Percentiles rank a stretch among this genome's conserved stretches.
phyloP scores from a whole-genome alignment of 2,888 invertebrate species.

The Sesia bembeciformis region DNA sequence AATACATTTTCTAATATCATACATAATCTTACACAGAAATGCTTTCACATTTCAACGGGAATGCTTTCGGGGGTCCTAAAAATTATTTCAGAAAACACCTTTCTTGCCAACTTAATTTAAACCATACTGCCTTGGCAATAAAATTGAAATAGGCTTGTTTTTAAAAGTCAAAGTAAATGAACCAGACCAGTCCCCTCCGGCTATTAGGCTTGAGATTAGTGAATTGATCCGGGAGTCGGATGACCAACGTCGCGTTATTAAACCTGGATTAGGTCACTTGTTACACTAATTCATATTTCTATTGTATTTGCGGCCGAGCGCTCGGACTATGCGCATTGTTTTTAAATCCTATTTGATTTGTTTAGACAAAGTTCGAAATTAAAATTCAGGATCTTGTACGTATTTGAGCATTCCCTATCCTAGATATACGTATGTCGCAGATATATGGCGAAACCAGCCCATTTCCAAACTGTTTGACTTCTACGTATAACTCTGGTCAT shows the following conservation, averaged over 20 bases:
- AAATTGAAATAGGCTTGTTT: constrained; percentile 6
- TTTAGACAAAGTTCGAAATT: too few species aligned
- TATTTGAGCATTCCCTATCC: too few species aligned
- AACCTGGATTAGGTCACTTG: constrained; percentile 62
- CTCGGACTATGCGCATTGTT: too few species aligned
- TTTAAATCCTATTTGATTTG: too few species aligned
- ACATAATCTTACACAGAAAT: constrained; percentile 68
- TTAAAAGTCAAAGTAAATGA: constrained; percentile 17
- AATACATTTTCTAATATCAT: constrained; percentile 53
- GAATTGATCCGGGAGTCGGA: constrained; percentile 57
- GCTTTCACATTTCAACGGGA: constrained; percentile 60
- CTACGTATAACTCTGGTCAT: too few species aligned
- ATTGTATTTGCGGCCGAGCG: constrained; percentile 23
- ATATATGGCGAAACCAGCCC: too few species aligned
- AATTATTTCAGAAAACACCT: constrained; percentile 34
- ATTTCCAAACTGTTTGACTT: too few species aligned
- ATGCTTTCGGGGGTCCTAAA: constrained; percentile 43
- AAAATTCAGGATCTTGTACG: too few species aligned
- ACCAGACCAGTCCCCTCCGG: constrained; percentile 29
- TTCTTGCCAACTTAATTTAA: constrained; percentile 12
- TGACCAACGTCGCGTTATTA: constrained; percentile 66
- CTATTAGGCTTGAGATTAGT: constrained; percentile 69
- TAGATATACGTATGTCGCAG: too few species aligned
- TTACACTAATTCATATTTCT: constrained; percentile 54
- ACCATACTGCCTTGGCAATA: constrained; percentile 13